Conservation (phyloP, 1,140 invertebrate species). For the Lineus longissimus region DNA sequence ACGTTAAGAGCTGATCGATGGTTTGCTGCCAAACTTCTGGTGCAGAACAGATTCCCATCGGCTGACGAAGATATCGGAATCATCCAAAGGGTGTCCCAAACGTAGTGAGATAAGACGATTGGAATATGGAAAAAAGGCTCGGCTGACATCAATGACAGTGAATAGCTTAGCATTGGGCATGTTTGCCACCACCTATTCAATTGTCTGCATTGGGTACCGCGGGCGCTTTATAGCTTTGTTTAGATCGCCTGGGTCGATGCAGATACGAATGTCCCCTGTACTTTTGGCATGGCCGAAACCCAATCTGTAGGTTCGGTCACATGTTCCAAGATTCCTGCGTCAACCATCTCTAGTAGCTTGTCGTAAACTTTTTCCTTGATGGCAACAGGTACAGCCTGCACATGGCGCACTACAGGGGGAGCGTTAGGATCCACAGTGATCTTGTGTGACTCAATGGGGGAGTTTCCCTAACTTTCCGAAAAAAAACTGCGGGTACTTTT, state of each 20-base stretch:
- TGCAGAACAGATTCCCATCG: neutral
- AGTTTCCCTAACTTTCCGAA: too few species aligned
- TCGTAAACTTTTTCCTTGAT: too few species aligned
- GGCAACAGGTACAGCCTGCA: too few species aligned
- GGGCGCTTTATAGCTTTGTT: slow-evolving; percentile 3
- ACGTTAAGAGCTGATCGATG: neutral
- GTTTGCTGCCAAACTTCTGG: slow-evolving; percentile 2
- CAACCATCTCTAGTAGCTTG: too few species aligned
- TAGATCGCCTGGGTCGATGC: slow-evolving; percentile 8
- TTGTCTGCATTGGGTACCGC: slow-evolving; percentile 7
- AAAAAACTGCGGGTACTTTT: too few species aligned
- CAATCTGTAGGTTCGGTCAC: slow-evolving; percentile 3
- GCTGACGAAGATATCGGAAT: neutral
- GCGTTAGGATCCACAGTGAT: too few species aligned
- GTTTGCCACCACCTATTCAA: slow-evolving; percentile 7
- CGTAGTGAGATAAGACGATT: neutral
- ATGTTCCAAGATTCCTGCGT: neutral
- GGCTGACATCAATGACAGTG: slow-evolving; percentile 8
- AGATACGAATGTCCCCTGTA: slow-evolving; percentile 5
- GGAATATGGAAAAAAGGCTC: neutral
- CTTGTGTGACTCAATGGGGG: too few species aligned
- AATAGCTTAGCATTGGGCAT: slow-evolving; percentile 4
- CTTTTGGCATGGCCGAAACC: slow-evolving; percentile 12
- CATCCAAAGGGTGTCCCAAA: slow-evolving; percentile 1
- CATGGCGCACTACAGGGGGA: too few species aligned